Conservation (phyloP, 2,888 invertebrate species). For the Sesamia inferens region DNA sequence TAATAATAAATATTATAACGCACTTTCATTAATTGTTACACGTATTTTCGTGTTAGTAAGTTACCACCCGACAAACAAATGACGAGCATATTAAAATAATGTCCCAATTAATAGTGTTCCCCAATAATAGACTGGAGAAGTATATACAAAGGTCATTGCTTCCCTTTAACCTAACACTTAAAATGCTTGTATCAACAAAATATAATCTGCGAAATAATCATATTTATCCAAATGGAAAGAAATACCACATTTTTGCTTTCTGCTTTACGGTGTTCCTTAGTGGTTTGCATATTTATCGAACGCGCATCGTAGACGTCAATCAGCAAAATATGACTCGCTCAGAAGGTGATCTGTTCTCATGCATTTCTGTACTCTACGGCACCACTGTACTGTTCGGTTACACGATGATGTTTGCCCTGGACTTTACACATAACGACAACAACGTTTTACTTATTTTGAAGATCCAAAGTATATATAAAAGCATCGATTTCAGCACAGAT, state of each 20-base stretch:
- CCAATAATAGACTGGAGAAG: too few relatives aligned
- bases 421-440: conserved; percentile 1
- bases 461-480: conserved; percentile 39
- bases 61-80: too few relatives aligned
- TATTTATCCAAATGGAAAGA: conserved; percentile 8
- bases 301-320: background rate
- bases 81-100: too few relatives aligned
- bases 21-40: too few relatives aligned
- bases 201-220: conserved; percentile 6
- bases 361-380: background rate
- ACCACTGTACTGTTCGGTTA: background rate
- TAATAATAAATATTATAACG: too few relatives aligned
- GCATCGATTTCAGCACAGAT: conserved; percentile 8
- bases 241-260: conserved; percentile 13
- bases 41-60: too few relatives aligned
- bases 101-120: too few relatives aligned
- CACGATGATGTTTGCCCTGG: conserved; percentile 13
- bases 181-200: conserved; percentile 13
- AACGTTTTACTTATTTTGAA: conserved; percentile 41
- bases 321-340: conserved; percentile 1
- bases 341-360: conserved; percentile 1
- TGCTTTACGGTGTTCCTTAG: conserved; percentile 5
- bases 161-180: conserved; percentile 20
- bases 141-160: conserved; percentile 14
- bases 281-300: background rate